These are phyloP conservation scores for Meloidogyne exigua DNA, from an alignment of 1,140 invertebrate species.

Conservation along the genomic window DNA sequence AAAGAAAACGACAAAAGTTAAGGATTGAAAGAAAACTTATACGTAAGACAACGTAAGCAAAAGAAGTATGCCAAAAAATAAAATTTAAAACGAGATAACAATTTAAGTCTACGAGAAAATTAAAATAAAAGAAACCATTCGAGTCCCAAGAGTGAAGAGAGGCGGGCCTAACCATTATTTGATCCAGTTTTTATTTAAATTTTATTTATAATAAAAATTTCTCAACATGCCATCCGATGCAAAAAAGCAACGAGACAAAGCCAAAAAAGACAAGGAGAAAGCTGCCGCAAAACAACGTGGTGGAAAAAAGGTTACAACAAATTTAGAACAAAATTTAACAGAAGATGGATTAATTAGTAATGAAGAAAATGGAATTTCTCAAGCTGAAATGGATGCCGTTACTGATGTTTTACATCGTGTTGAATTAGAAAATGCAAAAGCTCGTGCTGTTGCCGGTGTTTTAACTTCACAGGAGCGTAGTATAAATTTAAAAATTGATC, in stretches of 20 bases:
- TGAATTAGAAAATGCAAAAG: constrained; percentile 81
- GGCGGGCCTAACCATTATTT: too few relatives aligned
- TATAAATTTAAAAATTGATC: constrained; percentile 92
- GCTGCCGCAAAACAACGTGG: constrained; percentile 77
- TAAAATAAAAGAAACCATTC: neutral
- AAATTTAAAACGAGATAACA: neutral
- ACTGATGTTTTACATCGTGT: constrained; percentile 76
- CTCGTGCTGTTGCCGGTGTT: constrained; percentile 87
- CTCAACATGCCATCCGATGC: constrained; percentile 85
- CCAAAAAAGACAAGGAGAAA: constrained; percentile 75
- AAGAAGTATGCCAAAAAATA: neutral
- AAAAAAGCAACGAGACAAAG: constrained; percentile 91
- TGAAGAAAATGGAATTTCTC: constrained; percentile 8
- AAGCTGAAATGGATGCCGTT: constrained; percentile 48
- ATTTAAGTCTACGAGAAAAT: neutral
- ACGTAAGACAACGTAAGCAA: constrained; percentile 1
- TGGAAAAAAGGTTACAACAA: constrained; percentile 64
- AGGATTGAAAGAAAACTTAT: neutral
- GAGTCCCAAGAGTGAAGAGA: neutral
- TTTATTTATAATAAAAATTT: too few relatives aligned
- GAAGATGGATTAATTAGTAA: constrained; percentile 31
- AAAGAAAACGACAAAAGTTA: neutral
- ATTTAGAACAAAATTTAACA: constrained; percentile 54
- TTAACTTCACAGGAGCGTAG: constrained; percentile 89
- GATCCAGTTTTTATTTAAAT: too few relatives aligned